A percentile compares a stretch with the other conserved stretches of the same genome.
phyloP scores from a whole-genome alignment of 1,140 invertebrate genomes.

The Drosophila ironensis region DNA sequence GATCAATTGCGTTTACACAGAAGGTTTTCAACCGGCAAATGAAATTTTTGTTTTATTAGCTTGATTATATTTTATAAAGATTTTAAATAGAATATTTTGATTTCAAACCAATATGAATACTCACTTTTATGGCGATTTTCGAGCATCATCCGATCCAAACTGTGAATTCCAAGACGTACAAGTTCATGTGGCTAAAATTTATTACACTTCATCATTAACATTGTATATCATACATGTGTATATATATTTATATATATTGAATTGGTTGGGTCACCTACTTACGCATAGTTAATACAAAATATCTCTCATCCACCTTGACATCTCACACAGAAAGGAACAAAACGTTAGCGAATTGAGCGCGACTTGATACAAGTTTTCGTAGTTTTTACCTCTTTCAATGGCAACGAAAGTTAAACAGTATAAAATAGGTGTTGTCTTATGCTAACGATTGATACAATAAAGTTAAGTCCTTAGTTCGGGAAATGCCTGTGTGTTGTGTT shows the following conservation, averaged over 20 bases:
- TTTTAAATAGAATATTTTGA: no score
- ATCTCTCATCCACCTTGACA: conserved; percentile 24
- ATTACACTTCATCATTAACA: conserved; percentile 56
- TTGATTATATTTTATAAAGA: no score
- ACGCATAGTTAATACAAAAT: conserved; percentile 43
- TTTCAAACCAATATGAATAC: conserved; percentile 2
- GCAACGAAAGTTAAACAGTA: conserved; percentile 48
- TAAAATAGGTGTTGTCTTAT: conserved; percentile 51
- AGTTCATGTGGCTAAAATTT: conserved; percentile 36
- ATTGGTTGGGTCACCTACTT: conserved; percentile 68
- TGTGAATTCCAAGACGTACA: conserved; percentile 5
- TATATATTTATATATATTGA: conserved; percentile 61
- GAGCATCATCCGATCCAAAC: no score
- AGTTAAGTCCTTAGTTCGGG: conserved; percentile 56
- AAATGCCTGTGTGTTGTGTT: conserved; percentile 17
- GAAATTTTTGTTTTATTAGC: no score
- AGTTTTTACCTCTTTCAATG: conserved; percentile 47
- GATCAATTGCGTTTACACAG: no score
- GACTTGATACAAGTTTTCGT: conserved; percentile 71
- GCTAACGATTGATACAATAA: conserved; percentile 44
- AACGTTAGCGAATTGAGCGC: conserved; percentile 32
- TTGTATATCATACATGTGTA: conserved; percentile 42
- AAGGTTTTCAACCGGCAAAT: no score
- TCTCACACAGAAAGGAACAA: conserved; percentile 46
- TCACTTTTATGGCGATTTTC: no score